Conservation (phyloP, 2,113 vertebrate species). For the Tinamus guttatus region DNA sequence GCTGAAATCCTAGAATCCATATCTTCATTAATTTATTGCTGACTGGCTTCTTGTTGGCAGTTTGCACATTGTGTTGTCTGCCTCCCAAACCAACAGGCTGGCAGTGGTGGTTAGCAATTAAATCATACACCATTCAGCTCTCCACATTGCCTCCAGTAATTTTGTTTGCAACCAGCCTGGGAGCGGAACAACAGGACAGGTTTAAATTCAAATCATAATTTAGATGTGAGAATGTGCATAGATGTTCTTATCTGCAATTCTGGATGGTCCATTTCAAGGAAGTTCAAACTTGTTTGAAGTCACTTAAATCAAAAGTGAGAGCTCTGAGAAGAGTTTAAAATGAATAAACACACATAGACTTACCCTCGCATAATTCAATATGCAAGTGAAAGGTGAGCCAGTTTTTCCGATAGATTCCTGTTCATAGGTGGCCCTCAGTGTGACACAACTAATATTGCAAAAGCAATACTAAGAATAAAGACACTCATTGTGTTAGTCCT, state of each 20-base stretch:
- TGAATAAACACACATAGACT: neutral
- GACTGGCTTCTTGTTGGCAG: neutral
- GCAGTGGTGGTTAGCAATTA: slow-evolving; percentile 33
- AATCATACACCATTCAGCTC: neutral
- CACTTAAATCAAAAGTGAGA: slow-evolving; percentile 1
- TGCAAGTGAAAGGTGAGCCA: neutral
- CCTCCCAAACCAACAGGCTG: neutral
- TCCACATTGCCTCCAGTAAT: neutral
- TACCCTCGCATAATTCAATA: neutral
- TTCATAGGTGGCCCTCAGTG: neutral
- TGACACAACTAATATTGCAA: neutral
- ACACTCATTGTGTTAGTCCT: neutral
- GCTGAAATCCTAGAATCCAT: neutral
- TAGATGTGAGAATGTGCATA: neutral
- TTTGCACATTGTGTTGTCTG: neutral
- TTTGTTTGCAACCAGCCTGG: slow-evolving; percentile 3
- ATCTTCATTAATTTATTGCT: slow-evolving; percentile 23
- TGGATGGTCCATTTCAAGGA: neutral
- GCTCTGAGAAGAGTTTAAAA: slow-evolving; percentile 5
- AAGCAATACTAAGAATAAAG: neutral
- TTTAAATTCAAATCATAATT: slow-evolving; percentile 1
- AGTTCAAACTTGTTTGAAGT: neutral
- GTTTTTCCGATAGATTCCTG: neutral
- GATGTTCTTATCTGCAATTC: slow-evolving; percentile 18
- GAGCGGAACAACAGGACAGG: neutral